Percentiles rank a stretch among this genome's conserved stretches.
These are phyloP conservation scores for Phenganax marumi DNA, from an alignment of 92 coral and sea anemone species.

Conservation along the genomic window DNA sequence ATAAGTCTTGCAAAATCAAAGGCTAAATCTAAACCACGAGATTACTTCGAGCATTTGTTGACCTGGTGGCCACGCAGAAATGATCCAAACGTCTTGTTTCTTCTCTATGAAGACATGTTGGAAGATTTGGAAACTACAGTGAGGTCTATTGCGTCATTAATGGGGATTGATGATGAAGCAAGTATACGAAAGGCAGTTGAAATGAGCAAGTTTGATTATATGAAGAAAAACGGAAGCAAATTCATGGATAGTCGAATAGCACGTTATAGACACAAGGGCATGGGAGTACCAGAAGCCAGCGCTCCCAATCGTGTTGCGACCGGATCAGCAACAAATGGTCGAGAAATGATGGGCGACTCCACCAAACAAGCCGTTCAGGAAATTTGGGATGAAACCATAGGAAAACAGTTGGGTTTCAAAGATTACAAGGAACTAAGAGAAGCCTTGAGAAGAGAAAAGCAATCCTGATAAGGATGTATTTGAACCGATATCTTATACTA, in stretches of 20 bases:
- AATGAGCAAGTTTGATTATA: slow-evolving; percentile 31
- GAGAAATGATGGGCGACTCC: not conserved
- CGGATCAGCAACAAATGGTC: not conserved
- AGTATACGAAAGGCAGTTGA: not conserved
- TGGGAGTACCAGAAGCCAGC: slow-evolving; percentile 10
- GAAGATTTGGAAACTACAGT: slow-evolving; percentile 29
- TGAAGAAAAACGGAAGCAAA: slow-evolving; percentile 11
- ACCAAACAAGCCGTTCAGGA: slow-evolving; percentile 1
- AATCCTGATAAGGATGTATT: no score
- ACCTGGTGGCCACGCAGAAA: slow-evolving; percentile 60
- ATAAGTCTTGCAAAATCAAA: not conserved
- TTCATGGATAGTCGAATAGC: not conserved
- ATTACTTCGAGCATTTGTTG: slow-evolving; percentile 45
- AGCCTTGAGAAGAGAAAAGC: slow-evolving; percentile 6
- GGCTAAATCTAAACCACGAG: slow-evolving; percentile 28
- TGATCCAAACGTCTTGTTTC: slow-evolving; percentile 45
- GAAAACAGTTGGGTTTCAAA: not conserved
- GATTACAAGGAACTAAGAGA: slow-evolving; percentile 4
- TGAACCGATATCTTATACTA: no score
- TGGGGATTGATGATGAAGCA: slow-evolving; percentile 22
- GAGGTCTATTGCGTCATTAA: slow-evolving; percentile 8
- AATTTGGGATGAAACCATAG: not conserved
- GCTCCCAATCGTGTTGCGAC: not conserved
- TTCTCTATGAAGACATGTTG: slow-evolving; percentile 60
- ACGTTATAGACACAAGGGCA: not conserved